These are phyloP conservation scores for Troides helena DNA, from an alignment of 2,888 invertebrate species.

Conservation along the genomic window DNA sequence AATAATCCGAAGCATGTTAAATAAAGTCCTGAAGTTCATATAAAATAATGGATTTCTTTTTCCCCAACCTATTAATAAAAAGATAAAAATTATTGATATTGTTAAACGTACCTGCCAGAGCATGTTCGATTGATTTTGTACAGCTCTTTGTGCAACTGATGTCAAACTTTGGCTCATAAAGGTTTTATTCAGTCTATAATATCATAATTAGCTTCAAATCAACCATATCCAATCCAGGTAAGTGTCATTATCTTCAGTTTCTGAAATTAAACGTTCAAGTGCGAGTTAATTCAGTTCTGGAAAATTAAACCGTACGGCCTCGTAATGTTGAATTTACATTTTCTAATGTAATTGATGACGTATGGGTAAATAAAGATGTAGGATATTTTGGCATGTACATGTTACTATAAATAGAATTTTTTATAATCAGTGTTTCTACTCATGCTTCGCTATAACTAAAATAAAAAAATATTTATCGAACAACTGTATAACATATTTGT, in stretches of 20 bases:
- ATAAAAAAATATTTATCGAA: too few relatives aligned
- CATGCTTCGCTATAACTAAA: too few relatives aligned
- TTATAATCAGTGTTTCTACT: too few relatives aligned
- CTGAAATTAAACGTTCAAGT: slow-evolving; percentile 27
- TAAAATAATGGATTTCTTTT: too few relatives aligned
- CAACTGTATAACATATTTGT: too few relatives aligned
- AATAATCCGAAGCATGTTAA: too few relatives aligned
- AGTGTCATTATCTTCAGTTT: slow-evolving; percentile 27
- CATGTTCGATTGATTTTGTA: slow-evolving; percentile 29
- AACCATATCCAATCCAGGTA: slow-evolving; percentile 20
- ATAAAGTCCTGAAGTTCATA: too few relatives aligned
- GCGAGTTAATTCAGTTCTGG: slow-evolving; percentile 12
- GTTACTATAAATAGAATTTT: too few relatives aligned
- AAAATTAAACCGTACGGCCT: slow-evolving; percentile 18
- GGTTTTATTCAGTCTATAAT: slow-evolving; percentile 25
- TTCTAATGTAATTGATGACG: slow-evolving; percentile 14
- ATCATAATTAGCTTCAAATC: slow-evolving; percentile 22
- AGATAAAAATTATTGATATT: slow-evolving; percentile 7
- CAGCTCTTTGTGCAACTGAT: slow-evolving; percentile 20
- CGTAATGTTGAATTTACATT: slow-evolving; percentile 5
- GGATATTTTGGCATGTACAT: background rate
- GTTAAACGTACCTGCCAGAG: slow-evolving; percentile 35
- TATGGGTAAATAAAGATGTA: background rate
- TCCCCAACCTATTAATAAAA: background rate
- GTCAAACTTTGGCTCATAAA: slow-evolving; percentile 19